phyloP scores from a whole-genome alignment of 2,113 vertebrate species.

The Colaptes auratus region DNA sequence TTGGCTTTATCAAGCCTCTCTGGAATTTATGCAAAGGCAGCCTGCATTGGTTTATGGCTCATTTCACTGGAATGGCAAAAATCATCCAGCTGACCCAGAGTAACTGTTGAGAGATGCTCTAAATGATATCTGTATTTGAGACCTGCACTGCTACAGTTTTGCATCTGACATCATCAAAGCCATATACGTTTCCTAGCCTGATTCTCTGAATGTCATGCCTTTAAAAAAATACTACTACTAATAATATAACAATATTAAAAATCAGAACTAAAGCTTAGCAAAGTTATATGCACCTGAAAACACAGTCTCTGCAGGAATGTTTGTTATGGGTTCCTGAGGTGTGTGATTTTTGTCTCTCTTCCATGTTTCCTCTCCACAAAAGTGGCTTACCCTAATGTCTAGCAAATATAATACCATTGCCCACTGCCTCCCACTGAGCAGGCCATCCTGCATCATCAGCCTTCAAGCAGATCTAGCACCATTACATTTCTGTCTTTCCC shows the following conservation, averaged over 20 bases:
- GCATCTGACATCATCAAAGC: neutral
- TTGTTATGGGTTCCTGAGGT: neutral
- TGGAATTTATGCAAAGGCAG: constrained; percentile 1
- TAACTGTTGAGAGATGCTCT: neutral
- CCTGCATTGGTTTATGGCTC: constrained; percentile 5
- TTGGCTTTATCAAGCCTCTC: neutral
- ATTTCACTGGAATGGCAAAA: constrained; percentile 29
- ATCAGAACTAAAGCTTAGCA: neutral
- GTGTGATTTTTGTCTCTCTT: neutral
- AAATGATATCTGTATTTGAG: neutral
- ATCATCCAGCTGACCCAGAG: neutral
- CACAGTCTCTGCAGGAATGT: accelerated
- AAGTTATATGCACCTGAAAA: neutral
- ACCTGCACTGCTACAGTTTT: neutral
- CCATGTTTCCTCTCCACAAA: neutral
- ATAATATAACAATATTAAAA: neutral
- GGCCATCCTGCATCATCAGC: neutral
- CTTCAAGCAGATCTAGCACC: neutral
- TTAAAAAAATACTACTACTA: neutral
- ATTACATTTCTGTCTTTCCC: neutral
- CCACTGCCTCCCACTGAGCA: neutral
- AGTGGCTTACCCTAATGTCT: neutral
- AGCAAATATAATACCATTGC: neutral
- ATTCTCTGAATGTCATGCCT: neutral
- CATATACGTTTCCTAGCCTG: neutral